A percentile compares a stretch with the other conserved stretches of the same genome.
These are phyloP conservation scores for Andrena fulva DNA, from an alignment of 2,888 invertebrate genomes.

Conservation along the genomic window DNA sequence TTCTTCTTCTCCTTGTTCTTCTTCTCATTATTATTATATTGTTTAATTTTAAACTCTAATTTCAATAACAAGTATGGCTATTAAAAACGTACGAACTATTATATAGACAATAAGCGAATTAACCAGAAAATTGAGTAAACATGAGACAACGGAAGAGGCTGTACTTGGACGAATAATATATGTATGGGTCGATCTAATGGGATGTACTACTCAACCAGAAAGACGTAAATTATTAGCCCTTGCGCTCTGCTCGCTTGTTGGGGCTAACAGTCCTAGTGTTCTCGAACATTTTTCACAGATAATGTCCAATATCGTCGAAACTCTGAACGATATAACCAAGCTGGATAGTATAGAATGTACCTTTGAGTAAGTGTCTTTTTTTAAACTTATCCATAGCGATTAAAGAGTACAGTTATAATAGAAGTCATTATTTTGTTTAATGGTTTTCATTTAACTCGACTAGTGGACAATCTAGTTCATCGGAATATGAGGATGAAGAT, in stretches of 20 bases:
- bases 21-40: not conserved
- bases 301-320: conserved; percentile 90
- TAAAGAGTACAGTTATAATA: not conserved
- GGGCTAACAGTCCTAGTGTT: conserved; percentile 89
- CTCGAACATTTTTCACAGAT: conserved; percentile 91
- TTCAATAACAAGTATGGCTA: not conserved
- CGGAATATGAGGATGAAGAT: conserved; percentile 85
- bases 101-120: conserved; percentile 77
- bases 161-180: conserved; percentile 90
- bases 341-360: conserved; percentile 87
- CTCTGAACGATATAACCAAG: conserved; percentile 92
- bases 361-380: conserved; percentile 83
- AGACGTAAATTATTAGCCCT: conserved; percentile 94
- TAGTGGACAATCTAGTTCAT: conserved; percentile 83
- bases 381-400: not conserved
- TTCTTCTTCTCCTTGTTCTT: not conserved
- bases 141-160: conserved; percentile 87
- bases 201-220: conserved; percentile 91
- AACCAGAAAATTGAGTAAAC: conserved; percentile 77
- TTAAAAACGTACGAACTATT: conserved; percentile 16
- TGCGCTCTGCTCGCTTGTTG: conserved; percentile 88
- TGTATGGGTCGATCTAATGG: conserved; percentile 93
- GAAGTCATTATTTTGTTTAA: conserved; percentile 33
- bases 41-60: not conserved
- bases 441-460: conserved; percentile 82